Percentiles rank a stretch among this genome's conserved stretches.
Evolutionary conservation across 2,113 vertebrate genomes (phyloP).

Genomic region (Andinoacara biseriatus): DNA sequence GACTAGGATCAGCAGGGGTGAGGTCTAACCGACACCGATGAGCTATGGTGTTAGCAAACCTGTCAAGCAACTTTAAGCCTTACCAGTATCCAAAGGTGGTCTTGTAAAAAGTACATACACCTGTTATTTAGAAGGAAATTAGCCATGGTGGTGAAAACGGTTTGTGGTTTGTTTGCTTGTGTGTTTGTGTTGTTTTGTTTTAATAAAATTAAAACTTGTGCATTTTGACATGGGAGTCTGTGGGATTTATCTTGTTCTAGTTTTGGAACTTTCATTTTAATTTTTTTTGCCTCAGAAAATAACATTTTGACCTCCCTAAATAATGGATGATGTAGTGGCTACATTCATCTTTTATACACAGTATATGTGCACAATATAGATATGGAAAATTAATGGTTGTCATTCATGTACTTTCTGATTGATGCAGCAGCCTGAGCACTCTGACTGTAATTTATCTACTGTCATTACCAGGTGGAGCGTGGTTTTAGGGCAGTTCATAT

Average conservation of each 20-base stretch:
- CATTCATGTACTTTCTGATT: neutral
- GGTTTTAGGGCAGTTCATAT: constrained; percentile 89
- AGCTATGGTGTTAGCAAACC: neutral
- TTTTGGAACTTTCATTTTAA: neutral
- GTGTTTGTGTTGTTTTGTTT: neutral
- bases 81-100: neutral
- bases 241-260: neutral
- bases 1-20: neutral
- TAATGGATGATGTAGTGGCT: neutral
- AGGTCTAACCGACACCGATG: neutral
- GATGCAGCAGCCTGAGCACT: neutral
- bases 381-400: neutral
- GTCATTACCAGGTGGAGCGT: constrained; percentile 83
- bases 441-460: neutral
- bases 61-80: neutral
- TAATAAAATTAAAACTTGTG: neutral
- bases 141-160: neutral
- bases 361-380: neutral
- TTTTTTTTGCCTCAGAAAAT: too few relatives aligned
- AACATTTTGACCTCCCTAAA: too few relatives aligned
- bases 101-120: neutral
- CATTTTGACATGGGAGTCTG: accelerated
- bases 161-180: neutral
- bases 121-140: neutral
- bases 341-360: neutral